Evolutionary conservation across 30 jellyfish, hydroid and myxozoan species (phyloP), one percentile per base, ranked within the genome.

Genomic region (Turritopsis rubra): DNA sequence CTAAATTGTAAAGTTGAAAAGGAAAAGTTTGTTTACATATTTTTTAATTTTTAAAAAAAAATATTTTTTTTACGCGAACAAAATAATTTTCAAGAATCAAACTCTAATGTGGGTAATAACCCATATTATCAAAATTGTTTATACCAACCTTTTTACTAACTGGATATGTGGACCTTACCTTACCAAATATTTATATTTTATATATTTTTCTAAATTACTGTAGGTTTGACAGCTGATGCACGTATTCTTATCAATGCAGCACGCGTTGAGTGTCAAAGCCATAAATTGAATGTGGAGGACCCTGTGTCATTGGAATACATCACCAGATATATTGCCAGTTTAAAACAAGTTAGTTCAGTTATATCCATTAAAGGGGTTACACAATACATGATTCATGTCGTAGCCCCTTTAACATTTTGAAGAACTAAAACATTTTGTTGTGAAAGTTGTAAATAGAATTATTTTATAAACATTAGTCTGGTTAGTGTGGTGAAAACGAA

Each of bases 221-320:
- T 60, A 92, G 98, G 98, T 65, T 72, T 92, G 72, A 92, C 96
- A 26, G 98, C 98, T 30, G 98, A 92, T 92, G 98, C 98, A 52
- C 80, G 98, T 53, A 92, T 92, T 66, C 84, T 92, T 79, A 89
- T 92, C 16, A 92, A 92, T 85, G 93, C 96, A 52, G 98, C 98
- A 26, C 88, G 98, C 52, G 96, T 88, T 20, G 98, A 88, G 85
- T 92, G 98, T 84, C 98, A 92, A 83, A 88, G 96, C 72, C 96
- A 92, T 79, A 88, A 88, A 83, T 90, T 92, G 22, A 92, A 87
- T 54, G 96, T 88, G 52, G 98, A 92, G 80, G 98, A 92, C 71
- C 93, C 93, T 0, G 96, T 88, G 18, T 79, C 98, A 65, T 72
- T 92, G 52, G 98, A 92, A 79, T 92, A 92, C 66, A 85, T 92